Percentiles rank a stretch among this genome's conserved stretches.
Evolutionary conservation across 2,888 invertebrate species (phyloP).

Genomic region (Pedicia rivosa): DNA sequence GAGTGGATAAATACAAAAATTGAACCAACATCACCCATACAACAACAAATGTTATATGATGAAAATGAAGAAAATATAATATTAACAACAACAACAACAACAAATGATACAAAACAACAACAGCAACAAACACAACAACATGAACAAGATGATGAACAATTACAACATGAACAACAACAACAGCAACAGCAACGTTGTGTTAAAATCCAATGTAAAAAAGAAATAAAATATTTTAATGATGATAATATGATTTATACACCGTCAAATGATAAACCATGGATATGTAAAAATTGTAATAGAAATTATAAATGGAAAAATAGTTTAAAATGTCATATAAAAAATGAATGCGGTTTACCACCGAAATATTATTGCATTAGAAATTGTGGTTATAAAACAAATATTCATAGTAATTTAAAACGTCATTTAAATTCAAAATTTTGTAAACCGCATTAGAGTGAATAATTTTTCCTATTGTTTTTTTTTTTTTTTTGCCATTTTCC

Average conservation of each 20-base stretch:
- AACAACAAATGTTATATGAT: not conserved
- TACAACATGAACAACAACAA: conserved; percentile 1
- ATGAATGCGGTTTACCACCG: conserved; percentile 45
- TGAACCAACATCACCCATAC: conserved; percentile 7
- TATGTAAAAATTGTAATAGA: conserved; percentile 51
- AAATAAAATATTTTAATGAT: conserved; percentile 21
- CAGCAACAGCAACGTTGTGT: conserved; percentile 2
- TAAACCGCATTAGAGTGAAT: conserved; percentile 25
- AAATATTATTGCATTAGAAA: conserved; percentile 31
- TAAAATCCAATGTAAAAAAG: conserved; percentile 4
- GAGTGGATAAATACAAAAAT: conserved; percentile 9
- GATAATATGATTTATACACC: conserved; percentile 31
- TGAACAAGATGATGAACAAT: not conserved
- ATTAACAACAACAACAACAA: conserved; percentile 4
- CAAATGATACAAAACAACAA: conserved; percentile 4
- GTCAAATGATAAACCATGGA: conserved; percentile 32
- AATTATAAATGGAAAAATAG: conserved; percentile 60
- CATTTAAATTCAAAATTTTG: conserved; percentile 30
- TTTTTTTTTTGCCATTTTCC: too few relatives aligned
- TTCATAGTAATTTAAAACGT: conserved; percentile 30
- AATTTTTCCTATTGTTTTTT: too few relatives aligned
- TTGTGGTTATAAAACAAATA: conserved; percentile 32
- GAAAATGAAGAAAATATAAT: not conserved
- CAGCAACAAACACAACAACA: not conserved
- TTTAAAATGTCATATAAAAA: conserved; percentile 50